phyloP scores from a whole-genome alignment of 2,888 invertebrate species.

The Alitta virens region DNA sequence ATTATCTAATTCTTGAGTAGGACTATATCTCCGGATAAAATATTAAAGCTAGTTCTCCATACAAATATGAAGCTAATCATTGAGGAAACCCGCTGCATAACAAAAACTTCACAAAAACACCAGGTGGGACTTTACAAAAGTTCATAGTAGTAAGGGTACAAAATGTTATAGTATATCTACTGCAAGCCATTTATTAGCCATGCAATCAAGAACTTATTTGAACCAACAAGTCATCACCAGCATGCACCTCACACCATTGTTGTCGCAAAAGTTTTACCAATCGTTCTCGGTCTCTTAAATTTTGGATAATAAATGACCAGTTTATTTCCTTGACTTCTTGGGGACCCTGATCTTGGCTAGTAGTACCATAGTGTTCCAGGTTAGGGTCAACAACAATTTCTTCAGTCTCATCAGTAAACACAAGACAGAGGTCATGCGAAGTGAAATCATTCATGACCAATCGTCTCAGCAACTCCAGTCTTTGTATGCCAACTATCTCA shows the following conservation, averaged over 20 bases:
- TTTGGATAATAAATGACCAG: conserved; percentile 41
- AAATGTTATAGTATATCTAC: not conserved
- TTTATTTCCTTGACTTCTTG: conserved; percentile 33
- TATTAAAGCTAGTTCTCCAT: too few relatives aligned
- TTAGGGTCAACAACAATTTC: conserved; percentile 46
- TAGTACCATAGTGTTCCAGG: conserved; percentile 41
- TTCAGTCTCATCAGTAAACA: conserved; percentile 48
- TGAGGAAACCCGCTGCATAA: too few relatives aligned
- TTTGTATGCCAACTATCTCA: conserved; percentile 39
- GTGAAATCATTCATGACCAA: conserved; percentile 34
- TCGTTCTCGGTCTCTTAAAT: conserved; percentile 40
- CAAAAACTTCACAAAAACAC: too few relatives aligned
- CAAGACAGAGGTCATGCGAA: conserved; percentile 39
- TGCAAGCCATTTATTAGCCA: not conserved
- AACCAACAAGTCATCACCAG: conserved; percentile 24
- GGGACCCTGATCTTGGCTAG: conserved; percentile 18
- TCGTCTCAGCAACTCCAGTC: conserved; percentile 42
- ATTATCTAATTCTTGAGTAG: too few relatives aligned
- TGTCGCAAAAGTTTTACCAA: conserved; percentile 41
- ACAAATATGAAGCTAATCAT: too few relatives aligned
- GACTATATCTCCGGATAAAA: too few relatives aligned
- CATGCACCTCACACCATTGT: conserved; percentile 44
- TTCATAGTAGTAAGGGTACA: too few relatives aligned
- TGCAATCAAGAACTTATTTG: conserved; percentile 15
- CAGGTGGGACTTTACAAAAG: too few relatives aligned